These are phyloP conservation scores for Meiosimyza decipiens DNA, from an alignment of 2,888 invertebrate species.

Conservation along the genomic window DNA sequence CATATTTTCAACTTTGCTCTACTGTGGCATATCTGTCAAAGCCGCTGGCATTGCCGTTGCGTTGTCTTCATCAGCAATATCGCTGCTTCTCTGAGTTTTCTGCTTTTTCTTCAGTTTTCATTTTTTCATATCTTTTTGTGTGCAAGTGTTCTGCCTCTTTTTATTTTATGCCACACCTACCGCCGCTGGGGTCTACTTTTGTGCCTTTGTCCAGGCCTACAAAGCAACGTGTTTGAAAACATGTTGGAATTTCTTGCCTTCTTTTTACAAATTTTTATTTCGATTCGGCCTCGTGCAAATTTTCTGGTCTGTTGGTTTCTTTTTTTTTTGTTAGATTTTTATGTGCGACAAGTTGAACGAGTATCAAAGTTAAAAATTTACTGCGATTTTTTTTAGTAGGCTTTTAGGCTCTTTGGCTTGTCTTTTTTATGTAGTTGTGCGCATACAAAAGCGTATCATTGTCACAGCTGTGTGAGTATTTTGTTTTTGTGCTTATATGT, in stretches of 20 bases:
- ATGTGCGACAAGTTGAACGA: constrained; percentile 9
- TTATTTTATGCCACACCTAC: background rate
- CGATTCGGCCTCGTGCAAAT: background rate
- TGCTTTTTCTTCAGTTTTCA: too few relatives aligned
- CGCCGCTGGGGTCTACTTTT: background rate
- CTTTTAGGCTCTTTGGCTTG: constrained; percentile 14
- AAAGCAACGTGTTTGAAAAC: too few relatives aligned
- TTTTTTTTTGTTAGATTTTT: constrained; percentile 7
- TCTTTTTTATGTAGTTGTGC: too few relatives aligned
- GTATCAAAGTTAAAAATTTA: constrained; percentile 14
- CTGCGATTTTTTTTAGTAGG: background rate
- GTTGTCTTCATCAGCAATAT: too few relatives aligned
- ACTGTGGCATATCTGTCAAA: too few relatives aligned
- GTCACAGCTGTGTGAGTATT: too few relatives aligned
- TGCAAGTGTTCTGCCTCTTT: too few relatives aligned
- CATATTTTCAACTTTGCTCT: too few relatives aligned
- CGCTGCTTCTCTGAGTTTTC: too few relatives aligned
- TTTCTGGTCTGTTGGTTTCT: background rate
- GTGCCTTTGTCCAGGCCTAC: background rate
- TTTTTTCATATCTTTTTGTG: too few relatives aligned
- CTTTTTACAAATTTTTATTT: constrained; percentile 13
- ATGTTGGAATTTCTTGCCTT: background rate
- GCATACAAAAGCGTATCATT: too few relatives aligned
- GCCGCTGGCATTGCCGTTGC: too few relatives aligned
- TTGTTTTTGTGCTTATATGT: background rate